phyloP scores from a whole-genome alignment of 2,888 invertebrate genomes.

The Synanthedon tipuliformis region DNA sequence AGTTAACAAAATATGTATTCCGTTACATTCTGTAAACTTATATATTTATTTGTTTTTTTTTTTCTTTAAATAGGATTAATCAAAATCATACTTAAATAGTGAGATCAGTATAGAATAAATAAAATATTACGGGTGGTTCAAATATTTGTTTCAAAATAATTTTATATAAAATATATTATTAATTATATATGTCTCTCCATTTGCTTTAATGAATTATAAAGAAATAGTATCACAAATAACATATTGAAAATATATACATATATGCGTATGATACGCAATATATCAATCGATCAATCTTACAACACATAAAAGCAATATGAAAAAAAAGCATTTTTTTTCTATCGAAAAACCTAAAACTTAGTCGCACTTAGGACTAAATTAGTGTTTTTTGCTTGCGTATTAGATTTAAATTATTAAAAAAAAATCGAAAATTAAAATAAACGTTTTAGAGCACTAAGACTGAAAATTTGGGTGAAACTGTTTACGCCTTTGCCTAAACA shows the following conservation, averaged over 20 bases:
- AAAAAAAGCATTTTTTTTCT: neutral
- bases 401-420: conserved; percentile 10
- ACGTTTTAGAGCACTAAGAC: conserved; percentile 64
- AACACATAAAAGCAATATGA: neutral
- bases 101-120: conserved; percentile 42
- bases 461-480: conserved; percentile 52
- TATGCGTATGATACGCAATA: neutral
- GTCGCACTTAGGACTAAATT: conserved; percentile 27
- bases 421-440: conserved; percentile 28
- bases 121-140: conserved; percentile 58
- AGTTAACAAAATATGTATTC: too few relatives aligned
- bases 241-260: neutral
- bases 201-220: neutral
- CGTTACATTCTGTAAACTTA: too few relatives aligned
- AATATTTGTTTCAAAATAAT: conserved; percentile 19
- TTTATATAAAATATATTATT: neutral
- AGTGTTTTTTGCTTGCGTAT: conserved; percentile 16
- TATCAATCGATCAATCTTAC: neutral
- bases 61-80: conserved; percentile 32
- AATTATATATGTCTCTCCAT: conserved; percentile 1
- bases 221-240: neutral
- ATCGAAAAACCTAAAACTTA: conserved; percentile 8
- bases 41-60: too few relatives aligned
- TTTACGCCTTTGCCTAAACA: conserved; percentile 34
- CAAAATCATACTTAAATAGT: conserved; percentile 47